Evolutionary conservation across 2,888 invertebrate species (phyloP), one percentile per base, ranked within the genome.

Genomic region (Ceraclea dissimilis): DNA sequence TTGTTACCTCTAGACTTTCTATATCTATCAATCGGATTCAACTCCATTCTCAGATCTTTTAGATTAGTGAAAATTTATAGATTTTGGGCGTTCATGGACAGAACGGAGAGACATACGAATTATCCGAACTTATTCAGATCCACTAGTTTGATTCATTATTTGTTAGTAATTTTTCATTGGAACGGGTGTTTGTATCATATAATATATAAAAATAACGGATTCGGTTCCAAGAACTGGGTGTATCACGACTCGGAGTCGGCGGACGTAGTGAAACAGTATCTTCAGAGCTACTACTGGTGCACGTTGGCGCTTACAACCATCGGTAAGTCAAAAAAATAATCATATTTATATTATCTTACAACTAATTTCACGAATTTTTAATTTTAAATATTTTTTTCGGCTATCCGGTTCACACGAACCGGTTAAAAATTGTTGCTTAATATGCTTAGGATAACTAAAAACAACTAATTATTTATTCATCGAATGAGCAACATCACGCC

Each of bases 91-190:
- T 97, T 97, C 76, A 90, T 97, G 87, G 97, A 98, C 78, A 85
- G 96, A 66, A 97, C 96, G 57, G 98, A 98, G 75, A 84, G 97
- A 63, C 97, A 98, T 72, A 97, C 97, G 66, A 98, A 97, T 81
- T 98, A 96, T 80, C 97, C 97, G 64, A 98, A 98, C 79, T 82
- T 96, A 69, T 94, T 94, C 80, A 86, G 89, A 70, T 91, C 92
- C 67, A 88, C 89, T 67, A 90, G 91, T 75, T 82, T 93, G 73
- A 90, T 93, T 76, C 95, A 96, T 82, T 95, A 95, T 81, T 84
- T 96, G 70, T 81, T 96, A 78, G 95, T 95, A 78, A 93, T 97
- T 76, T 97, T 97, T 80, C 98, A 98, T 82, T 98, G 97, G 97
- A 98, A 98, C 78, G 96, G 96, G 70, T 98, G 97, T 80, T 83